Conservation (phyloP, 2,797 vertebrate species). For the Chromobotia macracanthus region DNA sequence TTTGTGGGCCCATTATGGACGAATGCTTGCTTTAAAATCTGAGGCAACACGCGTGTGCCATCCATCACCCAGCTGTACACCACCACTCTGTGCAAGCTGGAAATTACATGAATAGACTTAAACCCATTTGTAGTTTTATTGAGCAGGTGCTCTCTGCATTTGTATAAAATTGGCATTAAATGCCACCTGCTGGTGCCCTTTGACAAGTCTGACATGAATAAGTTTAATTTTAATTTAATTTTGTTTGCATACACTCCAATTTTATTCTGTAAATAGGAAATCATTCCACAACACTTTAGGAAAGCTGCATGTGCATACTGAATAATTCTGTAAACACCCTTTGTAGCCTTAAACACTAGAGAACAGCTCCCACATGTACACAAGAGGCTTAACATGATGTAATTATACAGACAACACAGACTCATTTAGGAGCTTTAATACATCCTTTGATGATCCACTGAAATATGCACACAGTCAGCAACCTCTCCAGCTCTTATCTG, state of each 20-base stretch:
- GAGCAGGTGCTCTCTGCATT: not conserved
- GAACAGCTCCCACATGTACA: slow-evolving; percentile 8
- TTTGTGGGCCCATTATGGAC: slow-evolving; percentile 21
- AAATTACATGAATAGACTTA: slow-evolving; percentile 30
- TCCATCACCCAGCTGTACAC: slow-evolving; percentile 2
- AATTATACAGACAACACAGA: slow-evolving; percentile 44
- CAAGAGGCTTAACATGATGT: slow-evolving; percentile 44
- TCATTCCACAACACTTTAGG: not conserved
- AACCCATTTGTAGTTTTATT: slow-evolving; percentile 20
- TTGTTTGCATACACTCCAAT: too few relatives aligned
- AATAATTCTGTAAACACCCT: not conserved
- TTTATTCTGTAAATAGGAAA: not conserved
- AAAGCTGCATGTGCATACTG: not conserved
- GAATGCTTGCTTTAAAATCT: slow-evolving; percentile 36
- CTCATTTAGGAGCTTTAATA: slow-evolving; percentile 41
- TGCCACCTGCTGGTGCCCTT: slow-evolving; percentile 55
- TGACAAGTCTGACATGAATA: not conserved
- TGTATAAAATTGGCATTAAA: slow-evolving; percentile 30
- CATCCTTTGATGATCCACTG: slow-evolving; percentile 28
- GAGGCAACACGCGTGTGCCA: slow-evolving; percentile 29
- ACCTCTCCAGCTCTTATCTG: slow-evolving; percentile 35
- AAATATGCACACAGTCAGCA: slow-evolving; percentile 45
- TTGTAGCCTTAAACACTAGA: not conserved
- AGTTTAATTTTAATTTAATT: not conserved
- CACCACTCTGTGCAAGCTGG: slow-evolving; percentile 1